These are phyloP conservation scores for Platycheirus albimanus DNA, from an alignment of 2,888 invertebrate species.

Conservation along the genomic window DNA sequence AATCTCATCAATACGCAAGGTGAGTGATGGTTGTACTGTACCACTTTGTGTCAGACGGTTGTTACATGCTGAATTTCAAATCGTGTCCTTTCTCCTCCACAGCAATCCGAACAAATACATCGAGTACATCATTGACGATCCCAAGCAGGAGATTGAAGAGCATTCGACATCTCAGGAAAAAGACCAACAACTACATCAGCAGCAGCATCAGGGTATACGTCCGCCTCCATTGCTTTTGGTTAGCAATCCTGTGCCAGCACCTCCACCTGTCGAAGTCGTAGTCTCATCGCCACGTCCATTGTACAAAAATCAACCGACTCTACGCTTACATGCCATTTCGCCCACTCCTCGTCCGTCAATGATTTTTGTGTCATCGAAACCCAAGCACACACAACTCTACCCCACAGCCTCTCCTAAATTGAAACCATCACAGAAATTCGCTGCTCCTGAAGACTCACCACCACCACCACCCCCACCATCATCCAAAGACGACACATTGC, in stretches of 20 bases:
- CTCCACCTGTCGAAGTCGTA: conserved; percentile 75
- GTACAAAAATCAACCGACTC: conserved; percentile 79
- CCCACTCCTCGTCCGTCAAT: conserved; percentile 73
- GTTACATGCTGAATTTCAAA: conserved; percentile 59
- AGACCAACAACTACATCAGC: conserved; percentile 78
- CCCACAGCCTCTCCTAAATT: conserved; percentile 70
- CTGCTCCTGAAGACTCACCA: conserved; percentile 45
- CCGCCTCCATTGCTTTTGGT: conserved; percentile 58
- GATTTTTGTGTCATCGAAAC: conserved; percentile 68
- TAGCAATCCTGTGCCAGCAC: conserved; percentile 51
- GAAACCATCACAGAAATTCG: conserved; percentile 77
- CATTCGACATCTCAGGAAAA: conserved; percentile 78
- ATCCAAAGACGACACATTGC: conserved; percentile 78
- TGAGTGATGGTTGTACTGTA: conserved; percentile 49
- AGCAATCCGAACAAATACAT: conserved; percentile 75
- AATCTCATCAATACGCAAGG: conserved; percentile 68
- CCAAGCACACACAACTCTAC: conserved; percentile 64
- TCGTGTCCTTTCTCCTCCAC: conserved; percentile 35
- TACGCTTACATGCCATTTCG: conserved; percentile 79
- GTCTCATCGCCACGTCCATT: conserved; percentile 77
- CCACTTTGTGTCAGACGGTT: conserved; percentile 46
- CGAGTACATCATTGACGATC: conserved; percentile 80
- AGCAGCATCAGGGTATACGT: conserved; percentile 70
- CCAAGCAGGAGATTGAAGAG: conserved; percentile 77
- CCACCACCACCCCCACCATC: too few relatives aligned